These are phyloP conservation scores for Stomatorhinus ivindoensis DNA, from an alignment of 2,113 vertebrate species.

Conservation along the genomic window DNA sequence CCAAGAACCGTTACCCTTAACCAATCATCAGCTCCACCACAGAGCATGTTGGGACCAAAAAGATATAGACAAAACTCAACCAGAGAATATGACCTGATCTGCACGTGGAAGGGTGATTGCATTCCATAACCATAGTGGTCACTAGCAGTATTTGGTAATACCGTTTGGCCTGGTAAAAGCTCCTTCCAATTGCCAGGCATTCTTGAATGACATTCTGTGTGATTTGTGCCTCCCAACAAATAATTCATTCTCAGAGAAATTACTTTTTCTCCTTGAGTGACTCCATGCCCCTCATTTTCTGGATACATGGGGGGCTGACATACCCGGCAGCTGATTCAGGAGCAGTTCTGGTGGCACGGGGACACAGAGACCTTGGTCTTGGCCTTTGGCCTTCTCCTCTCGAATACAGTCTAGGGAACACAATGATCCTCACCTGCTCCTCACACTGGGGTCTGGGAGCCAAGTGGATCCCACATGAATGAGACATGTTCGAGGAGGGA, in stretches of 20 bases:
- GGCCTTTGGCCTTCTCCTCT: neutral
- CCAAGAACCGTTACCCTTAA: neutral
- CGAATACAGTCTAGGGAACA: neutral
- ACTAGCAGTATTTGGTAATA: neutral
- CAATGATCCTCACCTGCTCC: neutral
- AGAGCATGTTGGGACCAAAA: neutral
- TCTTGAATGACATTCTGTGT: neutral
- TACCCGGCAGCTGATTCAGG: neutral
- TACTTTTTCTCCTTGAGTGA: neutral
- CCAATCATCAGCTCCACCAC: neutral
- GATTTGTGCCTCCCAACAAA: neutral
- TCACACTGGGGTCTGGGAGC: neutral
- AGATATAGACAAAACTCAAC: neutral
- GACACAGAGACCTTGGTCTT: neutral
- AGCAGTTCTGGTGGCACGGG: neutral
- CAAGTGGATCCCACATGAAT: neutral
- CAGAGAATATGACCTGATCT: neutral
- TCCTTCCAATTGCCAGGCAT: neutral
- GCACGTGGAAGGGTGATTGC: neutral
- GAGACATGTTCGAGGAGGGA: neutral
- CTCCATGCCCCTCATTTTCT: neutral
- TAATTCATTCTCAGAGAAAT: neutral
- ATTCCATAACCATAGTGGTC: neutral
- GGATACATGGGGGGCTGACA: neutral
- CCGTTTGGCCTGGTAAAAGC: neutral